phyloP scores from a whole-genome alignment of 2,113 vertebrate genomes.

The Nerophis lumbriciformis region DNA sequence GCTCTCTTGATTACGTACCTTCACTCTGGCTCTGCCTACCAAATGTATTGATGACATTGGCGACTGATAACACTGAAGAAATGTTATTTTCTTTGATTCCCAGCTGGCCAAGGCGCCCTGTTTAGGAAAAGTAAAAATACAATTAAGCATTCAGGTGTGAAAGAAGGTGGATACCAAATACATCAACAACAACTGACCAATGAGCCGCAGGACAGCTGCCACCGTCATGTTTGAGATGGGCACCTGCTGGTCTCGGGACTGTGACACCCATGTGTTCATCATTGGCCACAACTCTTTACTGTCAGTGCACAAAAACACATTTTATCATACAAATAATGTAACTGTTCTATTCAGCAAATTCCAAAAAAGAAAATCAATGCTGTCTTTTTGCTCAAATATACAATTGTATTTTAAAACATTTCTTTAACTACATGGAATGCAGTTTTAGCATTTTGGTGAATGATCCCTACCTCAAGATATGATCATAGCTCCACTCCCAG shows the following conservation, averaged over 20 bases:
- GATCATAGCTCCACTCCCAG: conserved; percentile 88
- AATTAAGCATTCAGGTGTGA: neutral
- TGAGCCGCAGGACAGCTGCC: conserved; percentile 81
- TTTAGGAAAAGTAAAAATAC: conserved; percentile 15
- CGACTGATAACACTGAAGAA: conserved; percentile 80
- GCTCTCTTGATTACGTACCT: conserved; percentile 70
- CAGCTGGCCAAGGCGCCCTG: conserved; percentile 85
- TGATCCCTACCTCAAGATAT: conserved; percentile 79
- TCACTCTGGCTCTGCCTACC: conserved; percentile 81
- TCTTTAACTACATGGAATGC: neutral
- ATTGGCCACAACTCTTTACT: conserved; percentile 92
- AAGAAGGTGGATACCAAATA: neutral
- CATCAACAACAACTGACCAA: conserved; percentile 73
- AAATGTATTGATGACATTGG: conserved; percentile 82
- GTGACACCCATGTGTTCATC: conserved; percentile 88
- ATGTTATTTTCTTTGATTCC: conserved; percentile 82
- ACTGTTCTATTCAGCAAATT: no score
- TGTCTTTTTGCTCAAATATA: neutral
- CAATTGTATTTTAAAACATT: neutral
- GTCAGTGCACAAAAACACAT: conserved; percentile 17
- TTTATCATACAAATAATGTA: no score
- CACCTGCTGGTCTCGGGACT: conserved; percentile 69
- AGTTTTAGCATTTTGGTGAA: neutral
- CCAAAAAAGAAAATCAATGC: no score
- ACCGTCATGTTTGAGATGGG: conserved; percentile 74